Evolutionary conservation across 2,113 vertebrate species (phyloP), one percentile per base, ranked within the genome.

Genomic region (Porphyrio hochstetteri): DNA sequence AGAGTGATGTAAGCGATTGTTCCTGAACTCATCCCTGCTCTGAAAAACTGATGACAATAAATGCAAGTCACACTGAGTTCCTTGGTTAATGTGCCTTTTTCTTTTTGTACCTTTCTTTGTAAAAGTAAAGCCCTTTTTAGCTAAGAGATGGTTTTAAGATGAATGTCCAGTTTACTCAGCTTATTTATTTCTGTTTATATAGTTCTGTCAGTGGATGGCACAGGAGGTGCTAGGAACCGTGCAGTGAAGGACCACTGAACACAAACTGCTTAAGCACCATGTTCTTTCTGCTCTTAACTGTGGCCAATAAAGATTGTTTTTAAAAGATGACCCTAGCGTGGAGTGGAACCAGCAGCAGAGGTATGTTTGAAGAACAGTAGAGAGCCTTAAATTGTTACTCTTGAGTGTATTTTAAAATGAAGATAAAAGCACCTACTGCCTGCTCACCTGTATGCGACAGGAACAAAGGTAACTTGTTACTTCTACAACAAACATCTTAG

Each of bases 261-360:
- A 6, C 68, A 64, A 84, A 74, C 77, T 65, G 18, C 82, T 92
- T 78, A 63, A 86, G 61, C 55, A 38, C 44, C 3, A 1, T 42
- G 20, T 76, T 93, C 27, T 52, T 89, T 94, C 82, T 96, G 76
- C 95, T 93, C 52, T 93, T 79, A 94, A 91, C 57, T 82, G 74
- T 95, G 88, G 95, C 90, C 91, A 98, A 96, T 98, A 98, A 98
- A 97, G 93, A 84, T 64, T 97, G 94, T 96, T 98, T 98, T 98
- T 93, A 91, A 88, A 93, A 96, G 88, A 94, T 76, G 46, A 94
- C 48, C 48, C 21, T 78, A 57, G 82, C 0, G 0, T 90, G 69
- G 72, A 95, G 10, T 92, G 52, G 48, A 92, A 81, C 15, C 29
- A 83, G 38, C 61, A 91, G 81, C 52, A 91, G 63, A 86, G 71